A percentile compares a stretch with the other conserved stretches of the same genome.
Evolutionary conservation across 2,888 invertebrate species (phyloP).

Genomic region (Ophioninae sp.): DNA sequence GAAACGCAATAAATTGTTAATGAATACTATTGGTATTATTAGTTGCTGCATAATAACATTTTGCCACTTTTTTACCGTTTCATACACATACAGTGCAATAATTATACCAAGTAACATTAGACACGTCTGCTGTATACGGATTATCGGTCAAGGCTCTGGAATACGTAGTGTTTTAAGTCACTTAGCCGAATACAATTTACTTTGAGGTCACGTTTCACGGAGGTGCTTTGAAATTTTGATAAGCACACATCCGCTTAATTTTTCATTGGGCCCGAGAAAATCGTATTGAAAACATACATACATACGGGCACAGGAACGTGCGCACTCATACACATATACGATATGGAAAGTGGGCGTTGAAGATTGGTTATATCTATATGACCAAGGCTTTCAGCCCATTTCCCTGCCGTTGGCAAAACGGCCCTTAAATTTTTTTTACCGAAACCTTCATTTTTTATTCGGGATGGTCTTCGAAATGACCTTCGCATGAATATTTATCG

Average conservation of each 20-base stretch:
- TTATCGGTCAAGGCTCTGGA: background rate
- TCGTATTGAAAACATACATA: slow-evolving; percentile 19
- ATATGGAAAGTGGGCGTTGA: background rate
- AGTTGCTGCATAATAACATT: too few species aligned
- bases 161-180: background rate
- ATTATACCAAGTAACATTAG: background rate
- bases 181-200: background rate
- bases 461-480: background rate
- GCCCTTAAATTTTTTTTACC: background rate
- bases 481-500: background rate
- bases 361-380: background rate
- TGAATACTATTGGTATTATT: too few species aligned
- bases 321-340: background rate
- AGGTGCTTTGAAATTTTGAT: slow-evolving; percentile 45
- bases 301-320: background rate
- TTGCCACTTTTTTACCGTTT: background rate
- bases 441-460: background rate
- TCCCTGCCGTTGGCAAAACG: background rate
- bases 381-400: background rate
- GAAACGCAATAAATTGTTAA: too few species aligned
- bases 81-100: background rate
- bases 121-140: background rate
- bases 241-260: slow-evolving; percentile 30
- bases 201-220: background rate
- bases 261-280: slow-evolving; percentile 13